These are phyloP conservation scores for Phataginus tetradactyla DNA, from an alignment of 2,797 vertebrate species.

Conservation along the genomic window DNA sequence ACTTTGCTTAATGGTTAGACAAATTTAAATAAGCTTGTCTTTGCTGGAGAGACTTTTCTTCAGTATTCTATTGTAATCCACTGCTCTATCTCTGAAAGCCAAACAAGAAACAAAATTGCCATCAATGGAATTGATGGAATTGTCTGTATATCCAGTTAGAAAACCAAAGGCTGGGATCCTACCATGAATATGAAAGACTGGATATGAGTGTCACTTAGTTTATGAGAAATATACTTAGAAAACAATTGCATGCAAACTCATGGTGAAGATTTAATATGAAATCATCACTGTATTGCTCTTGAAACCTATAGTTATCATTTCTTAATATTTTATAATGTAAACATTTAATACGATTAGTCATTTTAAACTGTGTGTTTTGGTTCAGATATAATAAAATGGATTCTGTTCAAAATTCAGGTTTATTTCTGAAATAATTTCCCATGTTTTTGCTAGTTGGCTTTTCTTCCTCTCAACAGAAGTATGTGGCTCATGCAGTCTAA, in stretches of 20 bases:
- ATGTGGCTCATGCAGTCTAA: neutral
- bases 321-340: neutral
- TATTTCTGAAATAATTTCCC: neutral
- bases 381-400: neutral
- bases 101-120: neutral
- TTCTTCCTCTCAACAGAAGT: neutral
- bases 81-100: neutral
- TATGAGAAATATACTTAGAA: neutral
- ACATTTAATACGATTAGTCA: neutral
- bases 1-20: neutral
- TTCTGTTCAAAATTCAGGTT: neutral
- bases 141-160: neutral
- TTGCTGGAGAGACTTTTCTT: neutral
- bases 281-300: neutral
- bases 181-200: neutral
- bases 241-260: neutral
- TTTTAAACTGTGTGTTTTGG: neutral
- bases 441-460: neutral
- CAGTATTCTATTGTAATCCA: neutral
- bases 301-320: neutral
- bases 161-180: neutral
- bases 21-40: neutral
- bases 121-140: neutral
- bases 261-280: conserved; percentile 17
- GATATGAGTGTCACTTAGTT: neutral